phyloP scores from a whole-genome alignment of 2,113 vertebrate species.

The Gulo gulo region DNA sequence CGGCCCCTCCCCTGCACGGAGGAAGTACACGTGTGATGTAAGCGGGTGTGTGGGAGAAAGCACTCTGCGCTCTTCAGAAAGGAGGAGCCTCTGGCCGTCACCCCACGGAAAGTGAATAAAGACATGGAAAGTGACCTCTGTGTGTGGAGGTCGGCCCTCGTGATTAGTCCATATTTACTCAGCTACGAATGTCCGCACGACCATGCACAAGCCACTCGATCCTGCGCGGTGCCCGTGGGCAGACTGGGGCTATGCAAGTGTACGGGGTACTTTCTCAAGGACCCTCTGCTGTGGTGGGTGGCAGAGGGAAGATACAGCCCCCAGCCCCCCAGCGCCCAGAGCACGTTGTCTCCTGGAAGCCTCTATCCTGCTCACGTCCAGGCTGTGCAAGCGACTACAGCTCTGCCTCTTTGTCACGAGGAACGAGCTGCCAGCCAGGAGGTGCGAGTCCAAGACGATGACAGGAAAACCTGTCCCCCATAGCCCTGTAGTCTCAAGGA shows the following conservation, averaged over 20 bases:
- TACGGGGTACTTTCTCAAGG: background rate
- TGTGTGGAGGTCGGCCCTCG: background rate
- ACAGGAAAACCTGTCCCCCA: too few species aligned
- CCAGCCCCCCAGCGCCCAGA: background rate
- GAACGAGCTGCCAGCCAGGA: background rate
- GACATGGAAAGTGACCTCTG: too few species aligned
- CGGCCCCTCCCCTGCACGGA: too few species aligned
- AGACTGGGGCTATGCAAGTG: fast-evolving
- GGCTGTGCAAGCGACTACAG: background rate
- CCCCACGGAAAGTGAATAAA: background rate
- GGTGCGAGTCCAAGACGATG: background rate
- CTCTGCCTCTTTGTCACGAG: background rate
- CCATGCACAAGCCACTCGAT: too few species aligned
- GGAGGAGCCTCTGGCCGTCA: background rate
- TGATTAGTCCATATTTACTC: background rate
- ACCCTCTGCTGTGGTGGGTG: too few species aligned
- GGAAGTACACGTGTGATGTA: too few species aligned
- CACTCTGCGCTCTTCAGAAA: background rate
- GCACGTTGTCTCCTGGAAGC: background rate
- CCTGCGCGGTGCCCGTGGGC: background rate
- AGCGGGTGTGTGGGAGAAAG: background rate
- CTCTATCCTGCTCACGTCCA: background rate
- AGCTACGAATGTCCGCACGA: background rate
- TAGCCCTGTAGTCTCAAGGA: background rate
- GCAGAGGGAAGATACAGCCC: background rate